Conservation (phyloP, 2,888 invertebrate genomes). For the Cephus pulcher region DNA sequence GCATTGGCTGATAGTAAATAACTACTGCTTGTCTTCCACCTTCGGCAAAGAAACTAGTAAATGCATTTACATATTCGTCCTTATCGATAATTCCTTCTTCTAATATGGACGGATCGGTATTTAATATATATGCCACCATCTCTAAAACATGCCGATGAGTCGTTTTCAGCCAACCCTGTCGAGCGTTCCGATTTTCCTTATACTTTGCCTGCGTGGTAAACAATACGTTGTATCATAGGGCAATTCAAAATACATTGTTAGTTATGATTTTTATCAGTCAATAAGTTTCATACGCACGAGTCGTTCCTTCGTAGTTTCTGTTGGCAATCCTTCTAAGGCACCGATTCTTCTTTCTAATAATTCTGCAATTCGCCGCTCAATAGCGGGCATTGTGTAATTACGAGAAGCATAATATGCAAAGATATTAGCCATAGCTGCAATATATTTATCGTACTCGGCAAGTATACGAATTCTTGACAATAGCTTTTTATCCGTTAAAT, state of each 20-base stretch:
- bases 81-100: conserved; percentile 80
- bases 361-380: conserved; percentile 51
- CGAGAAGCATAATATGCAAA: conserved; percentile 25
- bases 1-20: conserved; percentile 76
- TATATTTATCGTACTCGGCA: neutral
- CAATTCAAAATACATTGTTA: neutral
- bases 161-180: conserved; percentile 67
- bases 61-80: conserved; percentile 71
- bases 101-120: conserved; percentile 70
- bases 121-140: conserved; percentile 72
- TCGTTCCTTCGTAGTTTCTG: conserved; percentile 46
- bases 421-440: conserved; percentile 16
- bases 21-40: conserved; percentile 74
- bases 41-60: conserved; percentile 74
- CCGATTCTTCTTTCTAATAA: conserved; percentile 48
- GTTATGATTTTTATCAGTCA: neutral
- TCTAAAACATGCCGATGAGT: conserved; percentile 77
- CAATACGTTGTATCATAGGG: neutral
- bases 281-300: conserved; percentile 39
- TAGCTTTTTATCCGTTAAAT: neutral
- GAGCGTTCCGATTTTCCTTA: conserved; percentile 70
- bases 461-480: neutral
- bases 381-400: conserved; percentile 56
- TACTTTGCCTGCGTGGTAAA: conserved; percentile 69
- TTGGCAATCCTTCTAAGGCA: conserved; percentile 35